Conservation (phyloP, 2,888 invertebrate species). For the Willowsia nigromaculata region DNA sequence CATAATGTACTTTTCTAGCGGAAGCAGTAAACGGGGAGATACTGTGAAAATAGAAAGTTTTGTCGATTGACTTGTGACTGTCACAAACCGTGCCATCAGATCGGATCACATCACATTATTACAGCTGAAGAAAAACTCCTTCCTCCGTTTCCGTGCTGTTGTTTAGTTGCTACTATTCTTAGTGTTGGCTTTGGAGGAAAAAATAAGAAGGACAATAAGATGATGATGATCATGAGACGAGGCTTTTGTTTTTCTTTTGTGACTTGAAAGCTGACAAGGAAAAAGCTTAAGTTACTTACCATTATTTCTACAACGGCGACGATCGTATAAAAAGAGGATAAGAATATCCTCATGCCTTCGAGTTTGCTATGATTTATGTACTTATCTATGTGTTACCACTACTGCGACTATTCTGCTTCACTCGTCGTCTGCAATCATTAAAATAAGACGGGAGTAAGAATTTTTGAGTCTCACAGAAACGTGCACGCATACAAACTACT, state of each 20-base stretch:
- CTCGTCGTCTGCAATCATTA: conserved; percentile 2
- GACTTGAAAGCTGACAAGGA: conserved; percentile 67
- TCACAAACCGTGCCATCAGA: conserved; percentile 71
- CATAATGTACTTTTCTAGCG: neutral
- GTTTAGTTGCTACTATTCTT: neutral
- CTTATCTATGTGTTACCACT: conserved; percentile 11
- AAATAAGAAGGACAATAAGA: conserved; percentile 46
- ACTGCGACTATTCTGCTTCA: neutral
- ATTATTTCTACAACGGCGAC: neutral
- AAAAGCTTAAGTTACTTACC: conserved; percentile 40
- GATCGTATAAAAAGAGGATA: conserved; percentile 12
- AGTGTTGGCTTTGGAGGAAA: neutral
- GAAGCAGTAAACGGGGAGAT: neutral
- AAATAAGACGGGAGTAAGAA: neutral
- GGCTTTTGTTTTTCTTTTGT: conserved; percentile 66
- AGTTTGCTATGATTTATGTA: conserved; percentile 60
- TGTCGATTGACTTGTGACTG: conserved; percentile 72
- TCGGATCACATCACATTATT: conserved; percentile 65
- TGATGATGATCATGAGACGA: conserved; percentile 48
- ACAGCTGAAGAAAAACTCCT: conserved; percentile 4
- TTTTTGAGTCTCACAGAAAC: neutral
- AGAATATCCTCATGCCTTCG: neutral
- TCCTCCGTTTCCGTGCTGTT: neutral
- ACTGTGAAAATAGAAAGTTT: conserved; percentile 51
- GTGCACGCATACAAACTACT: neutral